phyloP scores from a whole-genome alignment of 2,888 invertebrate species.

The Serrognathus titanus region DNA sequence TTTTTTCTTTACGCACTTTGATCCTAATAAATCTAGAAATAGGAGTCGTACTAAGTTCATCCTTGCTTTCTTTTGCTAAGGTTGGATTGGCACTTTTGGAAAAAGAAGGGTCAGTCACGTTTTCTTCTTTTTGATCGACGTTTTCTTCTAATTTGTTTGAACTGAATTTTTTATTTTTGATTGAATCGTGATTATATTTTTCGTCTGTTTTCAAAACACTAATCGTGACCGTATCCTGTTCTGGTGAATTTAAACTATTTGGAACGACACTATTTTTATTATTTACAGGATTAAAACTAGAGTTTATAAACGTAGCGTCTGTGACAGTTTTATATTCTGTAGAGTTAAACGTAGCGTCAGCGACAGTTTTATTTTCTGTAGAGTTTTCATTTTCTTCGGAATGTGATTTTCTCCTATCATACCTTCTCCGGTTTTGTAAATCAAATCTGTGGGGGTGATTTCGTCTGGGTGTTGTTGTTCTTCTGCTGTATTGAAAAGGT shows the following conservation, averaged over 20 bases:
- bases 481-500: too few relatives aligned
- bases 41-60: slow-evolving; percentile 40
- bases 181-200: background rate
- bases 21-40: slow-evolving; percentile 36
- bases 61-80: slow-evolving; percentile 34
- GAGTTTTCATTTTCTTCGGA: background rate
- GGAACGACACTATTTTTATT: slow-evolving; percentile 9
- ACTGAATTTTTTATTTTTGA: slow-evolving; percentile 22
- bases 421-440: slow-evolving; percentile 3
- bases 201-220: background rate
- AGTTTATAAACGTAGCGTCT: slow-evolving; percentile 8
- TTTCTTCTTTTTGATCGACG: slow-evolving; percentile 36
- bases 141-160: slow-evolving; percentile 19
- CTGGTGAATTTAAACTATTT: slow-evolving; percentile 18
- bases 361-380: background rate
- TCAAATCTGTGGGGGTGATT: slow-evolving; percentile 16
- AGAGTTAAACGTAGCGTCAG: background rate
- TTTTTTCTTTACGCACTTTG: slow-evolving; percentile 40
- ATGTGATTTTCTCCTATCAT: slow-evolving; percentile 2
- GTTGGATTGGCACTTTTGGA: slow-evolving; percentile 45
- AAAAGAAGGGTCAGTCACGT: slow-evolving; percentile 39
- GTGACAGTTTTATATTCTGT: background rate
- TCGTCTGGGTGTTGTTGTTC: background rate
- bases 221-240: background rate
- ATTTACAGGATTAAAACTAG: slow-evolving; percentile 10